Base-by-base conservation (phyloP, 30 jellyfish, hydroid and myxozoan genomes). In the Pelagia noctiluca region DNA sequence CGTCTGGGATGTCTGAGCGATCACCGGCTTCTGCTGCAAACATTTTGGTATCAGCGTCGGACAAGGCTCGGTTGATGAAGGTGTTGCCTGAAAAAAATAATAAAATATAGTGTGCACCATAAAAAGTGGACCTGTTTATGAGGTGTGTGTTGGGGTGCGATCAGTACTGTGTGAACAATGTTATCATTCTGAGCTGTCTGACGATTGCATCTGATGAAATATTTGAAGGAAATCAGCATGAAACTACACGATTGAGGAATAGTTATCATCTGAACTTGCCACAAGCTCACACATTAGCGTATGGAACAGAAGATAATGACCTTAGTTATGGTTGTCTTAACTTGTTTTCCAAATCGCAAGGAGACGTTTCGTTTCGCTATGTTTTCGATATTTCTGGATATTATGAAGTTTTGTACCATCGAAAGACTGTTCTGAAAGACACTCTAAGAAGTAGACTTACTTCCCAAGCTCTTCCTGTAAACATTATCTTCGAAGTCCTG, bases 1-100 rank as follows among this genome's bases (percentile, higher is more conserved):
- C 87, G 65, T 87, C 80, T 8, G 80, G 86, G 7, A 76, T 85
- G 28, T 82, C 80, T 18, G 81, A 88, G 36, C 98, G 86, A 70
- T 88, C 86, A 26, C 98, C 98, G 72, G 76, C 82, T 37, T 64
- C 90, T 5, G 80, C 80, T 11, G 88, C 25, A 52, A 87, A 93
- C 98, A 93, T 93, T 26, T 75, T 36, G 32, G 48, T 92, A 69
- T 75, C 79, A 26, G 90, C 97, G 12, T 31, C 60, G 0, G 63
- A 63, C n/a, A 93, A 82, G 3, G 83, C 98, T 46, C 88, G 82
- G 76, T 83, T 88, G 30, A 88, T 80, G 77, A 52, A 81, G 23
- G 97, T 35, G 50, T 64, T 63, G 7, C 98, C 98, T 93, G 83
- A 22, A 70, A 69, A 23, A 64, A 35, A 35, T 2, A 35, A 0